Conservation (phyloP, 2,888 invertebrate species). For the Argynnis bischoffii region DNA sequence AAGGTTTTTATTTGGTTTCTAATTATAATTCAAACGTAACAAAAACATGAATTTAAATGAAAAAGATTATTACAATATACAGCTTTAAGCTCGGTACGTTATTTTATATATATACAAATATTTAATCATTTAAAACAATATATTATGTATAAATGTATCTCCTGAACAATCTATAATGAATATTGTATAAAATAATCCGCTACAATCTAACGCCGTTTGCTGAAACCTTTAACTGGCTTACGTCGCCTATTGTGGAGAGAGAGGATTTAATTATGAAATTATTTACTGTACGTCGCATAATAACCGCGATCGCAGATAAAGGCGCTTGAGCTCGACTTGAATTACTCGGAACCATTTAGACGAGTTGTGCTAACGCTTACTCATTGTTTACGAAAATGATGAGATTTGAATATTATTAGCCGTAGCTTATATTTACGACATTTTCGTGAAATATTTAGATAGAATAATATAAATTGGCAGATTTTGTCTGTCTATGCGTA, state of each 20-base stretch:
- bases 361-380: slow-evolving; percentile 33
- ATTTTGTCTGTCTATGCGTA: no score
- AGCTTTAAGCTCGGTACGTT: no score
- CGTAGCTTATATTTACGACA: neutral
- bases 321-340: slow-evolving; percentile 23
- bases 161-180: neutral
- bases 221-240: slow-evolving; percentile 42
- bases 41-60: no score
- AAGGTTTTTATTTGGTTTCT: no score
- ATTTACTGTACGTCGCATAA: slow-evolving; percentile 42
- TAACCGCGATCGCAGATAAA: slow-evolving; percentile 35
- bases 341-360: slow-evolving; percentile 37
- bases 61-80: no score
- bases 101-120: neutral
- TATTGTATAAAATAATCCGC: slow-evolving; percentile 20
- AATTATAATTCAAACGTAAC: no score
- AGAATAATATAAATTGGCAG: no score
- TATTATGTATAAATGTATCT: neutral
- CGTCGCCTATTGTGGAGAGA: slow-evolving; percentile 51
- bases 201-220: slow-evolving; percentile 32
- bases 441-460: no score
- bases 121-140: neutral
- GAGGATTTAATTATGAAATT: slow-evolving; percentile 64
- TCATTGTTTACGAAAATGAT: slow-evolving; percentile 33
- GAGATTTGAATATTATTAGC: slow-evolving; percentile 28